A percentile compares a stretch with the other conserved stretches of the same genome.
Conservation (phyloP, 1,140 invertebrate species). For the Chelonus insularis region DNA sequence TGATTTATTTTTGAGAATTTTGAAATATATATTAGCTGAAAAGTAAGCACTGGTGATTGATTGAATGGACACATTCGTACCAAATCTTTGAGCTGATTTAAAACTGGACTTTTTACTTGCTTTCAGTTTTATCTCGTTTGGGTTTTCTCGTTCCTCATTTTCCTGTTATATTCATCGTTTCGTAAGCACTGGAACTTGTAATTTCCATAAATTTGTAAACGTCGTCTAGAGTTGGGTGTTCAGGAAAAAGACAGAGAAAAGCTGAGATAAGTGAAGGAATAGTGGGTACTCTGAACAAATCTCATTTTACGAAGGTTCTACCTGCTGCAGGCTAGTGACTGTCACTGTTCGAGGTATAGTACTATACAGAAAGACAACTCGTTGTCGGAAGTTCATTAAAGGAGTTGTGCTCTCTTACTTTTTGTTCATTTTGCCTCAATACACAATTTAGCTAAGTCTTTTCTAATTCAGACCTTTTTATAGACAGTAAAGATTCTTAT, state of each 20-base stretch:
- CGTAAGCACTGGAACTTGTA: constrained; percentile 36
- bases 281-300: constrained; percentile 28
- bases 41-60: no score
- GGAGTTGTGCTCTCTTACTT: constrained; percentile 19
- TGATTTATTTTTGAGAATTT: no score
- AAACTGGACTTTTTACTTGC: not conserved
- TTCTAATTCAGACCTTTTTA: not conserved
- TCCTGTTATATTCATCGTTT: constrained; percentile 31
- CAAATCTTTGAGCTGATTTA: not conserved
- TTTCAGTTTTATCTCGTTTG: not conserved
- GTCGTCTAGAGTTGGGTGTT: constrained; percentile 36
- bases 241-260: constrained; percentile 31
- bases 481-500: no score
- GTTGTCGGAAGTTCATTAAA: constrained; percentile 29
- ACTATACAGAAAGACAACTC: constrained; percentile 16
- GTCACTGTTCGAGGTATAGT: constrained; percentile 29
- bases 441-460: not conserved
- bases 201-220: constrained; percentile 48
- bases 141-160: constrained; percentile 27
- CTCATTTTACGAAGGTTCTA: constrained; percentile 27
- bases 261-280: constrained; percentile 13
- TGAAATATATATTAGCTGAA: no score
- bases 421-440: constrained; percentile 28
- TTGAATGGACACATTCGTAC: no score
- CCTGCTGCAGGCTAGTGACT: constrained; percentile 24